Base-by-base conservation (phyloP, 2,797 vertebrate genomes). In the Poliocrania exsul region DNA sequence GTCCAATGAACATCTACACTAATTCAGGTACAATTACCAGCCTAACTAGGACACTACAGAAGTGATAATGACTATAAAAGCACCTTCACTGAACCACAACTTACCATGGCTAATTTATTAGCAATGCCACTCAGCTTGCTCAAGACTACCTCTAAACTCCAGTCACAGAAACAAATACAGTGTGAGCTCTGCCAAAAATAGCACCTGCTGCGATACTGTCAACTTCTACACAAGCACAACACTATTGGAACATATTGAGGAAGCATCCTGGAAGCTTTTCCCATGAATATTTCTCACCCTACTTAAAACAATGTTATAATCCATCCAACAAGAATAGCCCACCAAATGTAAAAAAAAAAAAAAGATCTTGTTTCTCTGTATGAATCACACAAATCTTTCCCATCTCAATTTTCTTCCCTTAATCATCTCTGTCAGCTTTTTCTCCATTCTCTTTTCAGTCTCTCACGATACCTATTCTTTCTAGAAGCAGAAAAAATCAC, bases 121-220 rank as follows among this genome's bases (percentile, higher is more conserved):
- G 40, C 29, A 50, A 49, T 60, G 7, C 11, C 23, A 51, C 51
- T 57, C 31, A 46, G 64, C 20, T 58, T 62, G 56, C 79, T 66
- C 17, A 42, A 53, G 37, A 46, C 37, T 69, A 16, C 40, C 29
- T 70, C 67, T 44, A 11, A 60, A 44, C 42, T 75, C 50, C 47
- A 54, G 16, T 31, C 66, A 81, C 16, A 33, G 47, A 14, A 90
- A 61, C 16, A 82, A 62, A 6, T 29, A 21, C 11, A 49, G 28
- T 0, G 2, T 51, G n/a, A 73, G 24, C 29, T 38, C 60, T 56
- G 33, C 25, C 44, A 86, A 56, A 85, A 51, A 5, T 0, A 1
- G 4, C 31, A 20, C 14, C 60, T n/a, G 19, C 40, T 53, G 44
- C 2, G 3, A 25, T 3, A 18, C 13, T 33, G 44, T 37, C 0